phyloP scores from a whole-genome alignment of 2,113 vertebrate genomes.

The Canis aureus region DNA sequence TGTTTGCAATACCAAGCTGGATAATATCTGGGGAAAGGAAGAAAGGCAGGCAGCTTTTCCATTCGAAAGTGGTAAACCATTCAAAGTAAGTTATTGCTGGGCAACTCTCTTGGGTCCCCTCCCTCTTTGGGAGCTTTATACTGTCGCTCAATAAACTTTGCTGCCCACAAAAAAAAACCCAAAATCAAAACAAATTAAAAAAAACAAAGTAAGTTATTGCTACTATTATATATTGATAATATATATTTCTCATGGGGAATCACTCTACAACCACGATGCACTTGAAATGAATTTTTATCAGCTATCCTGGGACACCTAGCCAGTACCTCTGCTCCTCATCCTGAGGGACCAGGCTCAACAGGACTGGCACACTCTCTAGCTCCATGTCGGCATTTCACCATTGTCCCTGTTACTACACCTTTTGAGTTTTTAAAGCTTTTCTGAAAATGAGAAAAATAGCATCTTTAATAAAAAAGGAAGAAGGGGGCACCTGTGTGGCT shows the following conservation, averaged over 20 bases:
- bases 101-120: no score
- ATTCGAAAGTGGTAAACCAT: slow-evolving; percentile 86
- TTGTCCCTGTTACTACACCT: neutral
- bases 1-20: slow-evolving; percentile 84
- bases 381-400: neutral
- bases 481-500: neutral
- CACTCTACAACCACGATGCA: neutral
- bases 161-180: no score
- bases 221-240: neutral
- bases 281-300: neutral
- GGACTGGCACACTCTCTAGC: neutral
- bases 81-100: slow-evolving; percentile 82
- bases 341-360: neutral
- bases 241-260: neutral
- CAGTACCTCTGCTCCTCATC: neutral
- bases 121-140: no score
- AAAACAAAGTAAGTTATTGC: slow-evolving; percentile 80
- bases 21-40: slow-evolving; percentile 84
- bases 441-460: slow-evolving; percentile 20
- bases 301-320: neutral
- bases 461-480: slow-evolving; percentile 22
- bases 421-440: neutral
- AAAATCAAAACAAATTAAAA: no score
- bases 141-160: no score
- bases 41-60: slow-evolving; percentile 86